phyloP scores from a whole-genome alignment of 2,888 invertebrate genomes.

The Dorcus parallelipipedus region DNA sequence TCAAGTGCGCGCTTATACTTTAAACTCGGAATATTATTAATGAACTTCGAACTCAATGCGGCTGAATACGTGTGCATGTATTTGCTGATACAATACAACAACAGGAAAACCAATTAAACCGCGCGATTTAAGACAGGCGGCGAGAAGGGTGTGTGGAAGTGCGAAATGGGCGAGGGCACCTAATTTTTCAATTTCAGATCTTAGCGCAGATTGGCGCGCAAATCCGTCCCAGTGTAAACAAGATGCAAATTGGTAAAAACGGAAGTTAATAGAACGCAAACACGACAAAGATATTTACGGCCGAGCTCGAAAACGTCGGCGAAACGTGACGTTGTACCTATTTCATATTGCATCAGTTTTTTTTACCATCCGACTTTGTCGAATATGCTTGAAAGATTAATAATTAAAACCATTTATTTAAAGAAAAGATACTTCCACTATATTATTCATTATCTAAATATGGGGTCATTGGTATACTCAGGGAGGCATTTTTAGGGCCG shows the following conservation, averaged over 20 bases:
- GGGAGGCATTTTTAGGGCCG: too few species aligned
- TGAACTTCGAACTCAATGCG: conserved; percentile 5
- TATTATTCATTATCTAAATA: too few species aligned
- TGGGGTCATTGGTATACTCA: too few species aligned
- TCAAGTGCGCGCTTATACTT: conserved; percentile 18
- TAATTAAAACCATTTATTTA: too few species aligned
- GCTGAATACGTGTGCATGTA: not conserved
- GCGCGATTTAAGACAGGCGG: not conserved
- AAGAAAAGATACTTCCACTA: too few species aligned
- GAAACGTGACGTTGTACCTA: not conserved
- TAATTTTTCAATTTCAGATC: conserved; percentile 36
- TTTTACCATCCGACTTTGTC: not conserved
- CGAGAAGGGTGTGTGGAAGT: not conserved
- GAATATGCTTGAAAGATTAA: too few species aligned
- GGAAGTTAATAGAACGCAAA: conserved; percentile 36
- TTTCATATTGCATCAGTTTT: not conserved
- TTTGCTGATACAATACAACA: not conserved
- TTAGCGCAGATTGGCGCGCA: conserved; percentile 33
- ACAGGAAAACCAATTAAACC: too few species aligned
- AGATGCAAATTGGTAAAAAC: conserved; percentile 36
- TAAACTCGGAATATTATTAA: conserved; percentile 17
- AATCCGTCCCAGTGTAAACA: conserved; percentile 34
- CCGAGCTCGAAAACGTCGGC: conserved; percentile 14
- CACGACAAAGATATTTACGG: conserved; percentile 33
- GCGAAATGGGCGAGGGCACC: not conserved